A percentile compares a stretch with the other conserved stretches of the same genome.
These are phyloP conservation scores for Aleiodes alternator DNA, from an alignment of 2,888 invertebrate species.

Conservation along the genomic window DNA sequence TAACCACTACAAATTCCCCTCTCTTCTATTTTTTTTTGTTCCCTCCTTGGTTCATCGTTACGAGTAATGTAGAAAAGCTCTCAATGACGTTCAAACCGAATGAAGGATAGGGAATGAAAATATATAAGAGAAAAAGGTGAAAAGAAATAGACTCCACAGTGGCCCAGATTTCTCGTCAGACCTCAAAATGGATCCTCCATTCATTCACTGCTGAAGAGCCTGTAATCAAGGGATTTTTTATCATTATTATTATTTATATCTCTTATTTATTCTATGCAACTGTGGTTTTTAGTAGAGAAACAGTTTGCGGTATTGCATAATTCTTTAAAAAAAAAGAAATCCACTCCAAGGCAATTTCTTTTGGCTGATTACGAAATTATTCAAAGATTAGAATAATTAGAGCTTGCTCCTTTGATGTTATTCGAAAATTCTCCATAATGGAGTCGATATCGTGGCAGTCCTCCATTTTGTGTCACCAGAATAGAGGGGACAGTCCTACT, in stretches of 20 bases:
- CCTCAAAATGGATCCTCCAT: too few relatives aligned
- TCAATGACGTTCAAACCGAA: too few relatives aligned
- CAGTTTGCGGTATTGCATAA: conserved; percentile 24
- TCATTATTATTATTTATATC: too few relatives aligned
- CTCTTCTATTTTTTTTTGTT: conserved; percentile 46
- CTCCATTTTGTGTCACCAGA: conserved; percentile 53
- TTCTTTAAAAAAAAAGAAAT: neutral
- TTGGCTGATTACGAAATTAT: conserved; percentile 32
- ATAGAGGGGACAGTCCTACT: neutral
- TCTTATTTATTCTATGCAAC: too few relatives aligned
- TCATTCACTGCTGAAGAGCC: too few relatives aligned
- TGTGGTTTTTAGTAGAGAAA: neutral
- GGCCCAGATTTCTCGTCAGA: too few relatives aligned
- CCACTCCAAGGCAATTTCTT: neutral
- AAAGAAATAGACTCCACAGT: too few relatives aligned
- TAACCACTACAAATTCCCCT: conserved; percentile 8
- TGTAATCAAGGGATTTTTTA: too few relatives aligned
- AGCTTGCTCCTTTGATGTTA: too few relatives aligned
- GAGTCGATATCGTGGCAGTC: neutral
- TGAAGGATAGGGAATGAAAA: too few relatives aligned
- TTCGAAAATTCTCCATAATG: neutral
- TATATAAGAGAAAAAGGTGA: too few relatives aligned
- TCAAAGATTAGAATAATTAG: neutral
- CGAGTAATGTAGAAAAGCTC: too few relatives aligned
- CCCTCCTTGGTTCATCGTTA: conserved; percentile 44